Base-by-base conservation (phyloP, 2,888 invertebrate genomes). In the Sinodicranocentrus sp. region DNA sequence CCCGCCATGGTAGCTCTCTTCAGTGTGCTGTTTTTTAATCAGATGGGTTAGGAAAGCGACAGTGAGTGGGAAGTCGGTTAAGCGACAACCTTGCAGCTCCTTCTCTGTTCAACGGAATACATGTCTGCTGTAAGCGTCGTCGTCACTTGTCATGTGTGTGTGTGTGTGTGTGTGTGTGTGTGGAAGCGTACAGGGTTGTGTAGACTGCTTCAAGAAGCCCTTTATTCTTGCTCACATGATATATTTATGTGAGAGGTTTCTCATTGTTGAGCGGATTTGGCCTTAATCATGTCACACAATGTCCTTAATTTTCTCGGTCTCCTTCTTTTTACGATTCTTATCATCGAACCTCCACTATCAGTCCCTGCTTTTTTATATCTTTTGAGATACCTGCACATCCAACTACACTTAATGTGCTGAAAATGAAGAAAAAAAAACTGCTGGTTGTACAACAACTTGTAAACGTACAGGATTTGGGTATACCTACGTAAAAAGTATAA, bases 281-380 rank as follows among this genome's bases (percentile, higher is more conserved):
- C 84, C 84, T 84, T 84, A 84, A 84, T 84, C 84, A 84, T 84
- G 84, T 84, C 84, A 84, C 84, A 84, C 78, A 84, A 78, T 84
- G 84, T 84, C 84, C 84, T 84, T 84, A 84, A 84, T 84, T 84
- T 84, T 84, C 84, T 84, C 84, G 84, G 84, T 84, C 78, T 84
- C 84, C 84, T 84, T 84, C 84, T 84, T 78, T 68, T 84, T 84
- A 84, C 78, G 82, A 84, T 78, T 61, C 73, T 84, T 84, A 84
- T 84, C 83, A 26, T 26, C 19, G 48, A 39, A 63, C 68, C 73
- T 52, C 54, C 73, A 82, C 82, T 82, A 75, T 82, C 82, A 82
- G 54, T 28, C 65, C 23, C 44, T 25, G 71, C 25, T 25, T 13
- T 54, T 15, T n/a, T n/a, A n/a, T 54, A 10, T 33, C 33, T 33